Conservation (phyloP, 2,113 vertebrate species). For the Apeltes quadracus region DNA sequence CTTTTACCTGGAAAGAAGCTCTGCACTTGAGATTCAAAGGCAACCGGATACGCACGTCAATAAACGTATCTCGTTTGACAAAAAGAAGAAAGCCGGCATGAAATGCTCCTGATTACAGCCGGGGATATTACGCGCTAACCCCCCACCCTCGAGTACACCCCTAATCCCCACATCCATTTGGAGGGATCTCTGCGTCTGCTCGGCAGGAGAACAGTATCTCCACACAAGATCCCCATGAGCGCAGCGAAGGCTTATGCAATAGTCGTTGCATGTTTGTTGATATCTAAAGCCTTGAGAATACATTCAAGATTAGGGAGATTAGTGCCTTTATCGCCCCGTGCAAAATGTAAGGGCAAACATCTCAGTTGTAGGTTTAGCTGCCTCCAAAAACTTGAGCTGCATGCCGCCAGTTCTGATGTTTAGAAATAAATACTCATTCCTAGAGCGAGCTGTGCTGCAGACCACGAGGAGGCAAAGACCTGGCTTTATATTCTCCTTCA, state of each 20-base stretch:
- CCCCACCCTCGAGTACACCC: conserved; percentile 32
- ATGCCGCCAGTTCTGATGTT: neutral
- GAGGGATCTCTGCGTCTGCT: conserved; percentile 53
- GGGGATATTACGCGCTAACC: conserved; percentile 48
- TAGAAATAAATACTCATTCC: neutral
- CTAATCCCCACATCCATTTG: conserved; percentile 60
- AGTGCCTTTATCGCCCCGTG: conserved; percentile 10
- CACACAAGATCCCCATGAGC: neutral
- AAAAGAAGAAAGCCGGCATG: conserved; percentile 35
- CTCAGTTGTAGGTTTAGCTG: neutral
- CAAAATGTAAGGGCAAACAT: conserved; percentile 15
- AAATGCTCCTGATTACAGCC: conserved; percentile 63
- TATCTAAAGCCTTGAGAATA: conserved; percentile 33
- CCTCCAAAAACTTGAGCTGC: neutral
- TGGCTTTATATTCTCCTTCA: conserved; percentile 11
- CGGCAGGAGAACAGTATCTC: conserved; percentile 17
- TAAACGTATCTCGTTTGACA: neutral
- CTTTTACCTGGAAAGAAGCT: neutral
- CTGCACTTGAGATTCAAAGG: neutral
- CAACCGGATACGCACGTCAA: neutral
- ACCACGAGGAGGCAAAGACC: conserved; percentile 4
- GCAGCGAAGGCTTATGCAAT: conserved; percentile 7
- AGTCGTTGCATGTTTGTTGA: conserved; percentile 35
- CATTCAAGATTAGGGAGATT: conserved; percentile 29
- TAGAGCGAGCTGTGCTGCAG: conserved; percentile 13